phyloP scores from a whole-genome alignment of 1,140 invertebrate genomes.

The Caenorhabditis inopinata region DNA sequence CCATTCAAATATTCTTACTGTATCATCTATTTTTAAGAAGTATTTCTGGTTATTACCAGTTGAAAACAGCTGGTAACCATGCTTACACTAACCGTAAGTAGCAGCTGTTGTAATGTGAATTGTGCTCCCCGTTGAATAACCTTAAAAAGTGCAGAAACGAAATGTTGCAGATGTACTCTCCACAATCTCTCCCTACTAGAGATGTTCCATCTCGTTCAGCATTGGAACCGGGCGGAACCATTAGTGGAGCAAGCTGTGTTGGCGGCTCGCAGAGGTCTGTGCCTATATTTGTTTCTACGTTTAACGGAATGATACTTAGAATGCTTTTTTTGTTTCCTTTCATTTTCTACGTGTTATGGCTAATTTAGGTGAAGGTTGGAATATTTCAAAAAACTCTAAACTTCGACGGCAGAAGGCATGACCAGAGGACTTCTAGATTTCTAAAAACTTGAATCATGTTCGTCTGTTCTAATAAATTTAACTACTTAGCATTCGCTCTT shows the following conservation, averaged over 20 bases:
- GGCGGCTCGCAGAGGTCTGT: background rate
- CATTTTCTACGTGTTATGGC: too few relatives aligned
- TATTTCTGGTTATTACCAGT: background rate
- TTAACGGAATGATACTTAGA: background rate
- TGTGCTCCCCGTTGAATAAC: background rate
- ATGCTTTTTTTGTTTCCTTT: too few relatives aligned
- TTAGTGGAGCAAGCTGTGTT: background rate
- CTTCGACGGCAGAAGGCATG: too few relatives aligned
- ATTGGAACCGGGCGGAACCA: background rate
- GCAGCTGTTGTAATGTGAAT: conserved; percentile 10
- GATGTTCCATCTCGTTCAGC: background rate
- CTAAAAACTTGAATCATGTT: too few relatives aligned
- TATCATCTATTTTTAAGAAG: background rate
- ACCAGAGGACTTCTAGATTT: too few relatives aligned
- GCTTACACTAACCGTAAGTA: too few relatives aligned
- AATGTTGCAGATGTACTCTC: background rate
- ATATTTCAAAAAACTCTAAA: too few relatives aligned
- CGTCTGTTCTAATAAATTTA: too few relatives aligned
- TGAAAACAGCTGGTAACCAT: too few relatives aligned
- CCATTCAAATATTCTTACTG: too few relatives aligned
- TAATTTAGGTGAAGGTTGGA: too few relatives aligned
- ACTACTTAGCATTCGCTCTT: too few relatives aligned
- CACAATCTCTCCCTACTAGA: background rate
- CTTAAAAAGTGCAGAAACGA: background rate
- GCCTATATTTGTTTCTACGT: background rate